These are phyloP conservation scores for Eucidaris tribuloides DNA, from an alignment of 35 echinoderm and acorn worm genomes.

Conservation along the genomic window DNA sequence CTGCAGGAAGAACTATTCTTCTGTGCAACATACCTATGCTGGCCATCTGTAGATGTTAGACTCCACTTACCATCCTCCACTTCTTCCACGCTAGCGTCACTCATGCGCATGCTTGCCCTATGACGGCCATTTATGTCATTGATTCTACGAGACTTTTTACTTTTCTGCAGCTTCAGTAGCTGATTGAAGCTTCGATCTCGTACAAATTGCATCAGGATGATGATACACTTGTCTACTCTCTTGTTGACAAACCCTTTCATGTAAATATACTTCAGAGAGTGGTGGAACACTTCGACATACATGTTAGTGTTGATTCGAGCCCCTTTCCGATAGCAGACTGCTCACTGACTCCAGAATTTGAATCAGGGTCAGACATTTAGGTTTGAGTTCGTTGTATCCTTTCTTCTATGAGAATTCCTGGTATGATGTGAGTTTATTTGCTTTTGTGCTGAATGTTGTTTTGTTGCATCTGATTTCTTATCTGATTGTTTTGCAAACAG, in stretches of 20 bases:
- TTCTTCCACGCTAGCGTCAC: neutral
- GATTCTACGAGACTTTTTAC: neutral
- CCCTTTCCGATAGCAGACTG: neutral
- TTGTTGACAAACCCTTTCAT: neutral
- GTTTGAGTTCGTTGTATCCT: too few relatives aligned
- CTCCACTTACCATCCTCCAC: neutral
- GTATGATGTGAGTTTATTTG: too few relatives aligned
- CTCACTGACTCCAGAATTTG: too few relatives aligned
- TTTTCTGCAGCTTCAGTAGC: neutral
- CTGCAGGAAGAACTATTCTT: too few relatives aligned
- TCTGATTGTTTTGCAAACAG: too few relatives aligned
- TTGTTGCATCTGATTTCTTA: too few relatives aligned
- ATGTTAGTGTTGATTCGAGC: neutral
- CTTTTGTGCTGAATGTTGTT: too few relatives aligned
- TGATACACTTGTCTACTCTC: neutral
- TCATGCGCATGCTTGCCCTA: neutral
- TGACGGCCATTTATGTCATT: neutral
- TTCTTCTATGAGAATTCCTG: too few relatives aligned
- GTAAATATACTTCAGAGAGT: slow-evolving; percentile 4
- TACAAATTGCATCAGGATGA: neutral
- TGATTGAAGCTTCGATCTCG: neutral
- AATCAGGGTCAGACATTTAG: too few relatives aligned
- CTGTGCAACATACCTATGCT: too few relatives aligned
- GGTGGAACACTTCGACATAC: neutral
- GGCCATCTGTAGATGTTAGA: too few relatives aligned